Percentiles rank a stretch among this genome's conserved stretches.
These are phyloP conservation scores for Neodiprion lecontei DNA, from an alignment of 1,140 invertebrate species.

Conservation along the genomic window DNA sequence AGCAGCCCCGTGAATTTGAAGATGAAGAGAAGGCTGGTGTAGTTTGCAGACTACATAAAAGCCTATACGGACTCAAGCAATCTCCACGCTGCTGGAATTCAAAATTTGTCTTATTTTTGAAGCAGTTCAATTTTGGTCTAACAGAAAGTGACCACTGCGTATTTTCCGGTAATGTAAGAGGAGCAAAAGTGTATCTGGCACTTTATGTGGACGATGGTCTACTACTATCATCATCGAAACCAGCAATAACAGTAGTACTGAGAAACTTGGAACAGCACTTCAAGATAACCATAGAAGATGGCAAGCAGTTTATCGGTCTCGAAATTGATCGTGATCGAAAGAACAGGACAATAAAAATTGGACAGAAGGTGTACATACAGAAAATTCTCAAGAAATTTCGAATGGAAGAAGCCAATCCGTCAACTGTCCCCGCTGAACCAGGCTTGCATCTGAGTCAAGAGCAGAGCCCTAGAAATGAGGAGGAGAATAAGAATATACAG, in stretches of 20 bases:
- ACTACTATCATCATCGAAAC: constrained; percentile 22
- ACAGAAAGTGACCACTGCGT: constrained; percentile 38
- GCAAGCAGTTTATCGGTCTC: constrained; percentile 31
- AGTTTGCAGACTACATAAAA: constrained; percentile 44
- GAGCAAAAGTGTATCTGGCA: constrained; percentile 30
- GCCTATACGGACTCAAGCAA: constrained; percentile 57
- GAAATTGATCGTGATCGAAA: constrained; percentile 30
- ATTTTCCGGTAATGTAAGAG: constrained; percentile 31
- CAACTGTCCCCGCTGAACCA: constrained; percentile 28
- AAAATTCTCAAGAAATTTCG: constrained; percentile 35
- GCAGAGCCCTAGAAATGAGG: constrained; percentile 6
- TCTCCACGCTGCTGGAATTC: constrained; percentile 51
- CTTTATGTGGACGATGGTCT: constrained; percentile 38
- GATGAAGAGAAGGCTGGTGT: constrained; percentile 20
- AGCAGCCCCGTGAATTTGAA: constrained; percentile 47
- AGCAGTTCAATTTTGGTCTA: constrained; percentile 27
- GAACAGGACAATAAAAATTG: constrained; percentile 26
- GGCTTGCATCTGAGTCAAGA: constrained; percentile 4
- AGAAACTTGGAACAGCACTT: constrained; percentile 29
- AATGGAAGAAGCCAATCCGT: constrained; percentile 34
- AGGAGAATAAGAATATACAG: neutral
- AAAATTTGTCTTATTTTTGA: constrained; percentile 30
- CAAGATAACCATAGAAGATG: constrained; percentile 25
- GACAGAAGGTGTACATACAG: constrained; percentile 36
- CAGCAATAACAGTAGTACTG: constrained; percentile 22